Base-by-base conservation (phyloP, 2,888 invertebrate species). In the Drosophila lacicola region DNA sequence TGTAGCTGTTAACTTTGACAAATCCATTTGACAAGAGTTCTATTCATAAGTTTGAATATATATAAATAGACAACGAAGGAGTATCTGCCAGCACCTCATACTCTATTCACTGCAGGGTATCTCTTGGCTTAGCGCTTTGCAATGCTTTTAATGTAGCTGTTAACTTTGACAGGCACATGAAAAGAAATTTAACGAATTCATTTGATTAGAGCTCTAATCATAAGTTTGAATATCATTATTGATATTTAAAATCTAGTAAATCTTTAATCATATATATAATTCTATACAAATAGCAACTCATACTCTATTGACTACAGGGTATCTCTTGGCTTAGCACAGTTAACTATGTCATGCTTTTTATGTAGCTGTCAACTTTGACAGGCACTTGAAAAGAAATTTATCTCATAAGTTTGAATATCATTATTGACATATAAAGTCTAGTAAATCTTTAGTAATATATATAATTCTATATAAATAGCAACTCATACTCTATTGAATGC, bases 71-170 rank as follows among this genome's bases (percentile, higher is more conserved):
- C 25, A 25, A 25, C 25, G 25, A 8, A 25, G 25, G 6, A 21
- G 19, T 9, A 10, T 10, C 5, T 25, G 14, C 37, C 2, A 1
- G 8, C 5, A 6, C 3, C n/a, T 5, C 29, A 2, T 8, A 39
- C 6, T 13, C 21, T 8, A 19, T 8, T 17, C 4, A 17, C 4
- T n/a, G 2, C 50, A 56, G 53, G 54, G 56, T 53, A 51, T 67
- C 13, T 19, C 9, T 21, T 2, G 11, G 55, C 9, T 19, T 5
- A 34, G 0, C 41, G 47, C 6, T 17, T 17, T 25, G 25, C 8
- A 6, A 8, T 2, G 0, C 14, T 2, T 5, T 39, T 14, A 9
- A 39, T 8, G 8, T 39, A 39, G 39, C n/a, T 39, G 39, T 39
- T 14, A 14, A 39, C n/a, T 39, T 39, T 39, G 39, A 14, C 39